Conservation (phyloP, 2,113 vertebrate species). For the Chionis minor region DNA sequence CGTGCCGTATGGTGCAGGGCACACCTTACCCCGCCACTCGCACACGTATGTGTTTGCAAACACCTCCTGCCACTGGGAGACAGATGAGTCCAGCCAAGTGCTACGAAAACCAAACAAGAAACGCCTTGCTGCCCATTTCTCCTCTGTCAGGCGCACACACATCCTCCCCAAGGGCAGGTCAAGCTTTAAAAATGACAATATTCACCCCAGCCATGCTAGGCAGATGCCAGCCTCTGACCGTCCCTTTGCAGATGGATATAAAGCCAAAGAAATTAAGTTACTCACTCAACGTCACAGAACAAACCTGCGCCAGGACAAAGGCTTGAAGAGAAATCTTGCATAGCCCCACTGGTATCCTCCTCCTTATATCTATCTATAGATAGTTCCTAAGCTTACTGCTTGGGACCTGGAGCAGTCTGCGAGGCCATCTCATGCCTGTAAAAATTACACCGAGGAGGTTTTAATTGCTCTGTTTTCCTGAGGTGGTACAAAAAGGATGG, state of each 20-base stretch:
- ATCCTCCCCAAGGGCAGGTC: fast-evolving
- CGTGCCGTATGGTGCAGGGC: not conserved
- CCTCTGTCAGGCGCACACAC: not conserved
- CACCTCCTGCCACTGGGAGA: slow-evolving; percentile 31
- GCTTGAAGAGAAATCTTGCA: not conserved
- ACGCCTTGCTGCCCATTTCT: not conserved
- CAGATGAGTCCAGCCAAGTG: not conserved
- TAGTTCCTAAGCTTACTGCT: not conserved
- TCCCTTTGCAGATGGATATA: not conserved
- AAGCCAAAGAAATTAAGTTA: not conserved
- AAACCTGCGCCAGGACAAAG: not conserved
- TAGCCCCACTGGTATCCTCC: not conserved
- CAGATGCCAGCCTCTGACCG: too few species aligned
- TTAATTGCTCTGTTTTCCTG: not conserved
- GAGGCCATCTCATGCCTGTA: not conserved
- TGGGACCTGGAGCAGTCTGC: not conserved
- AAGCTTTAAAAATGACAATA: not conserved
- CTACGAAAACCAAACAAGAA: not conserved
- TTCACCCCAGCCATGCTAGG: fast-evolving
- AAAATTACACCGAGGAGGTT: not conserved
- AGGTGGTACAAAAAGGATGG: not conserved
- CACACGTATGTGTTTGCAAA: slow-evolving; percentile 14
- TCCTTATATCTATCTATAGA: not conserved
- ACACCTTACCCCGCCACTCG: not conserved
- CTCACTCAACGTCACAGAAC: not conserved